Conservation (phyloP, 2,797 vertebrate genomes). For the Gambelia wislizenii region DNA sequence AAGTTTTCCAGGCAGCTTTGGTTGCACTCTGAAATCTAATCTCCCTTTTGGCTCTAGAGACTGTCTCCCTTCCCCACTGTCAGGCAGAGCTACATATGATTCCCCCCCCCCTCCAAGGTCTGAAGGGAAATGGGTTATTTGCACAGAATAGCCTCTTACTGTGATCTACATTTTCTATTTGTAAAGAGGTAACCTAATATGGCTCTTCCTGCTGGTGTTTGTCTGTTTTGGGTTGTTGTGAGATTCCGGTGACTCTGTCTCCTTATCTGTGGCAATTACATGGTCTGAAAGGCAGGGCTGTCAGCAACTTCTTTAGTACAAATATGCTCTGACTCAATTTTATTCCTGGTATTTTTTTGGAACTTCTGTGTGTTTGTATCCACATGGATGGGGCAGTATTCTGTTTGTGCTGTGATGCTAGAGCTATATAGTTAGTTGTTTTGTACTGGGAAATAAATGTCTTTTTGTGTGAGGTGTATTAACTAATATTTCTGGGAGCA, state of each 20-base stretch:
- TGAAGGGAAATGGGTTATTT: slow-evolving; percentile 73
- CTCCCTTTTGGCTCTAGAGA: slow-evolving; percentile 49
- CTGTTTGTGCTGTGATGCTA: slow-evolving; percentile 46
- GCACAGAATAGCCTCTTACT: slow-evolving; percentile 60
- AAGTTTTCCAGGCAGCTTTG: slow-evolving; percentile 66
- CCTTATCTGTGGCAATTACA: slow-evolving; percentile 59
- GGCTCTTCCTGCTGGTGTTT: slow-evolving; percentile 73
- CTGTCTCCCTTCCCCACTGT: slow-evolving; percentile 53
- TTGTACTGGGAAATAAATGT: slow-evolving; percentile 35
- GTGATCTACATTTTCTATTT: slow-evolving; percentile 66
- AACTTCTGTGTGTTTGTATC: too few relatives aligned
- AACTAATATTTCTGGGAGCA: slow-evolving; percentile 29
- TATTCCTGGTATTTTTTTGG: slow-evolving; percentile 47
- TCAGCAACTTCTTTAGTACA: slow-evolving; percentile 46
- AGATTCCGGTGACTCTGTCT: slow-evolving; percentile 58
- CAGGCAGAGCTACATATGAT: slow-evolving; percentile 50
- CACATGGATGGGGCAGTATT: neutral
- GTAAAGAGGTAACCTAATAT: slow-evolving; percentile 77
- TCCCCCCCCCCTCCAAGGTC: slow-evolving; percentile 70
- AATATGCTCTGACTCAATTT: slow-evolving; percentile 66
- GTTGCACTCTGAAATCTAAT: slow-evolving; percentile 66
- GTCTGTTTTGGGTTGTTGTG: slow-evolving; percentile 70
- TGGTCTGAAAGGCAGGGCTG: slow-evolving; percentile 65
- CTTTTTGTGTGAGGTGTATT: slow-evolving; percentile 56
- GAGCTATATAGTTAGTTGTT: slow-evolving; percentile 30